A percentile compares a stretch with the other conserved stretches of the same genome.
Evolutionary conservation across 1,140 invertebrate species (phyloP).

Genomic region (Spodoptera litura): DNA sequence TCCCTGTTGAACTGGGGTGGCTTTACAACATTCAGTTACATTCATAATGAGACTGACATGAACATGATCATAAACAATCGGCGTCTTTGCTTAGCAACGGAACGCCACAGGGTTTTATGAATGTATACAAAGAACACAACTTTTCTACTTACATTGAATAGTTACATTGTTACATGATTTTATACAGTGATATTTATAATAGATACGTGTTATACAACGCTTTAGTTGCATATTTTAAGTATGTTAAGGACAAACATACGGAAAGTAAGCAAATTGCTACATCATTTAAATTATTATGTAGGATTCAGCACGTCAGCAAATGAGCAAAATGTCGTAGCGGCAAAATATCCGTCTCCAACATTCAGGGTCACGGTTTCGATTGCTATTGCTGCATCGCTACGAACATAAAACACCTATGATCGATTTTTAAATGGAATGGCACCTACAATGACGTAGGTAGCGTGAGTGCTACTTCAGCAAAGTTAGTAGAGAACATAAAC

Average conservation of each 20-base stretch:
- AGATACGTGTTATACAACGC: not conserved
- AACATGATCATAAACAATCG: too few relatives aligned
- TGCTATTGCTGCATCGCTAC: slow-evolving; percentile 21
- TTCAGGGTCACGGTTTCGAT: slow-evolving; percentile 21
- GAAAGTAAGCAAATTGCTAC: not conserved
- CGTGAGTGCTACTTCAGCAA: slow-evolving; percentile 23
- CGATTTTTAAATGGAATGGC: slow-evolving; percentile 30
- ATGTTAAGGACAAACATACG: not conserved
- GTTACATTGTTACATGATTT: not conserved
- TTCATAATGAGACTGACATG: too few relatives aligned
- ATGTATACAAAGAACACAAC: too few relatives aligned
- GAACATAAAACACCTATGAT: slow-evolving; percentile 29
- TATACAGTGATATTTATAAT: not conserved
- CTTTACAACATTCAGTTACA: too few relatives aligned
- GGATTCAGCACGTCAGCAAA: not conserved
- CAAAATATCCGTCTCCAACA: slow-evolving; percentile 12
- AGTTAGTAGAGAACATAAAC: slow-evolving; percentile 9
- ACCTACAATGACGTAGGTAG: slow-evolving; percentile 17
- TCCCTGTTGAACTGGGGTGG: too few relatives aligned
- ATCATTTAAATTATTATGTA: slow-evolving; percentile 2
- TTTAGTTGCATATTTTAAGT: not conserved
- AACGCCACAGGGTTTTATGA: too few relatives aligned
- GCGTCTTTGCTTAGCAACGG: too few relatives aligned
- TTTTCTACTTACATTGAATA: too few relatives aligned
- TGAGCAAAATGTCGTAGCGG: not conserved